Percentiles rank a stretch among this genome's conserved stretches.
Conservation (phyloP, 2,888 invertebrate genomes). For the Onchidella celtica region DNA sequence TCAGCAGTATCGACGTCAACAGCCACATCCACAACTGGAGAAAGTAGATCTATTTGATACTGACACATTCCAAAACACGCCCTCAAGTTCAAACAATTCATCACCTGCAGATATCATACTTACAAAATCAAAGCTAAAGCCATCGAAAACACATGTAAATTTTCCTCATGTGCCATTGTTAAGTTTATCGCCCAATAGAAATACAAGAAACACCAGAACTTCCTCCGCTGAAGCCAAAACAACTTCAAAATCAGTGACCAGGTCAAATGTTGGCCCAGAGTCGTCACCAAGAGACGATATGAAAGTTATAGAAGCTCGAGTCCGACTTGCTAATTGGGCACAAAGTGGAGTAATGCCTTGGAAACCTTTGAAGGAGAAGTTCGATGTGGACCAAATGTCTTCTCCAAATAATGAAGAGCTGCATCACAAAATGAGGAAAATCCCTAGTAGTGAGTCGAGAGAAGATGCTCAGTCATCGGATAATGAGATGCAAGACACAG, state of each 20-base stretch:
- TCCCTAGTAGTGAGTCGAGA: too few relatives aligned
- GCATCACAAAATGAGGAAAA: background rate
- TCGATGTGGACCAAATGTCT: background rate
- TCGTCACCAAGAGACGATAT: conserved; percentile 20
- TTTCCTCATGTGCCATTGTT: background rate
- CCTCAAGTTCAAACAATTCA: conserved; percentile 9
- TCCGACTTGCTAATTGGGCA: conserved; percentile 37
- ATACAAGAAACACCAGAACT: background rate
- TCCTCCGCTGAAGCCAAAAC: too few relatives aligned
- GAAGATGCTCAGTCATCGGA: background rate
- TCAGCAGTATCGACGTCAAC: background rate
- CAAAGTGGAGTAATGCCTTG: conserved; percentile 43
- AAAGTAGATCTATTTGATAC: conserved; percentile 35
- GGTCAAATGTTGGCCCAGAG: background rate
- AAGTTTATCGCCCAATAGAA: background rate
- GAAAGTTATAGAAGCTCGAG: conserved; percentile 36
- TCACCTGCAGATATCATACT: background rate
- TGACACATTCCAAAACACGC: background rate
- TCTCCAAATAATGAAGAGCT: background rate
- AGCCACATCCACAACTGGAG: conserved; percentile 31
- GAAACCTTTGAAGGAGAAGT: conserved; percentile 4
- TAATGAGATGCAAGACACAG: background rate
- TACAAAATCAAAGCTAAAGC: background rate
- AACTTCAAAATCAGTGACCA: too few relatives aligned
- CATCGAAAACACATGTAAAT: background rate